Evolutionary conservation across 2,888 invertebrate genomes (phyloP).

Genomic region (Apoderus coryli): DNA sequence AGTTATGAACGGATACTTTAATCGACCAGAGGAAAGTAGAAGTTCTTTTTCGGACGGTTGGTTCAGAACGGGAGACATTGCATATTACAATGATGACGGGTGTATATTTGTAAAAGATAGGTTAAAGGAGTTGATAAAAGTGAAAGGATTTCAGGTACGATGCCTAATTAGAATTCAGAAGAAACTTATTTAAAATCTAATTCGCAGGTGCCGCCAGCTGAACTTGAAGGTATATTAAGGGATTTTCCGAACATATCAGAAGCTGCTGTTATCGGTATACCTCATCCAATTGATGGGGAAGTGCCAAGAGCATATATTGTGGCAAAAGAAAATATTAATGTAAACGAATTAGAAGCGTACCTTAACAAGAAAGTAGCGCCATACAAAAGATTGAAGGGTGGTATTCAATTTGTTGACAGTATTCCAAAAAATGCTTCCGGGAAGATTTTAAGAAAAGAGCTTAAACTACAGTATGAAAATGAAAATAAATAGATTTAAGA

Average conservation of each 20-base stretch:
- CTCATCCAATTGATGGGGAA: slow-evolving; percentile 54
- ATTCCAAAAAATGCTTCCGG: slow-evolving; percentile 19
- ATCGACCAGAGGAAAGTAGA: slow-evolving; percentile 53
- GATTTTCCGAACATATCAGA: slow-evolving; percentile 61
- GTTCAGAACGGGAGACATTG: slow-evolving; percentile 55
- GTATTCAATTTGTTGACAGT: slow-evolving; percentile 16
- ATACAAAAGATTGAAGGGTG: slow-evolving; percentile 49
- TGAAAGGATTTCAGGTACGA: slow-evolving; percentile 41
- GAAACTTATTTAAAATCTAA: neutral
- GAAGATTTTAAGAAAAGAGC: slow-evolving; percentile 17
- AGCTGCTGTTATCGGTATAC: slow-evolving; percentile 69
- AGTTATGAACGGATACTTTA: slow-evolving; percentile 67
- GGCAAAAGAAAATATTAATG: slow-evolving; percentile 28
- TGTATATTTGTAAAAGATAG: slow-evolving; percentile 58
- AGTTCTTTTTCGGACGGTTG: slow-evolving; percentile 50
- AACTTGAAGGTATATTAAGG: slow-evolving; percentile 61
- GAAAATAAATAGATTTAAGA: no score
- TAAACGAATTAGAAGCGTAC: slow-evolving; percentile 45
- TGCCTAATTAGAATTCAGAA: neutral
- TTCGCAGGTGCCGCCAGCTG: slow-evolving; percentile 66
- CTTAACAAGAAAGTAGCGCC: slow-evolving; percentile 54
- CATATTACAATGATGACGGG: slow-evolving; percentile 45
- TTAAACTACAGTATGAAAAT: slow-evolving; percentile 15
- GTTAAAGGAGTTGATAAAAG: slow-evolving; percentile 70
- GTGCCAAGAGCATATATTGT: slow-evolving; percentile 63